phyloP scores from a whole-genome alignment of 2,797 vertebrate genomes.

The Eupleurogrammus muticus region DNA sequence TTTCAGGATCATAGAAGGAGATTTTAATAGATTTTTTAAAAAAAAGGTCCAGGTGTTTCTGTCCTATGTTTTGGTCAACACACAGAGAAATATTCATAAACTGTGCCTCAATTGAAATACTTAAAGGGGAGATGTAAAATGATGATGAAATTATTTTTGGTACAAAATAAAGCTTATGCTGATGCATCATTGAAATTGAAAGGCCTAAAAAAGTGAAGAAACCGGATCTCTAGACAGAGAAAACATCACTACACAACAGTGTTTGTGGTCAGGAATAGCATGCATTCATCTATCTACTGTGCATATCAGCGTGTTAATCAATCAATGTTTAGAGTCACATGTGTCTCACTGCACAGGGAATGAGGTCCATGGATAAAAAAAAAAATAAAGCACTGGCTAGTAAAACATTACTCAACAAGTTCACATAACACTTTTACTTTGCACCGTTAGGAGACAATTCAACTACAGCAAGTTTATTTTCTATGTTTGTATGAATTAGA shows the following conservation, averaged over 20 bases:
- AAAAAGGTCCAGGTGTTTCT: too few species aligned
- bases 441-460: not conserved
- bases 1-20: not conserved
- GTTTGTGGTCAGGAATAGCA: conserved; percentile 10
- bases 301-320: conserved; percentile 1
- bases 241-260: conserved; percentile 10
- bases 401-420: conserved; percentile 38
- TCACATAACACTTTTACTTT: conserved; percentile 50
- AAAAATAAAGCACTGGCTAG: not conserved
- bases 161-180: too few species aligned
- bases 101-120: too few species aligned
- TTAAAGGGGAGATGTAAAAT: too few species aligned
- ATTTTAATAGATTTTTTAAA: too few species aligned
- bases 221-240: conserved; percentile 34
- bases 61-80: too few species aligned
- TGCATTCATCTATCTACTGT: not conserved
- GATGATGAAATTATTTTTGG: too few species aligned
- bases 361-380: conserved; percentile 1
- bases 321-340: not conserved
- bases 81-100: too few species aligned
- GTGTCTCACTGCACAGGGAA: conserved; percentile 6
- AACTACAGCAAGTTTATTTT: not conserved
- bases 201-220: conserved; percentile 58
- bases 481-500: too few species aligned
- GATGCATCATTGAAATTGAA: too few species aligned